Evolutionary conservation across 2,797 vertebrate species (phyloP), one percentile per base, ranked within the genome.

Genomic region (Chloroceryle inda): DNA sequence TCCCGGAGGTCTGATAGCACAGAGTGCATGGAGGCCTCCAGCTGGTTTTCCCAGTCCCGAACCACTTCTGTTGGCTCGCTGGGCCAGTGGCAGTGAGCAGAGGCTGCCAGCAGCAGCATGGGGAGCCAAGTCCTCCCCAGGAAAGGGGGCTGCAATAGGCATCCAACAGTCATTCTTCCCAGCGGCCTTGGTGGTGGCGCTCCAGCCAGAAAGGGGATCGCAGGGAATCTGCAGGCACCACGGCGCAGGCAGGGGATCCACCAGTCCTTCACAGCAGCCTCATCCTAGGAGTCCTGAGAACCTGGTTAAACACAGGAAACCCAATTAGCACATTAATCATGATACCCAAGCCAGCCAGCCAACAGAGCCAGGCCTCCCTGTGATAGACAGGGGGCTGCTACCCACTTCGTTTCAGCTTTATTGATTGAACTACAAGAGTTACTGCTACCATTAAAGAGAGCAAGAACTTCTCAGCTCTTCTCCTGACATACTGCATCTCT

Each of bases 1-100:
- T 99, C 99, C 24, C 97, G 98, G 33, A 99, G 97, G 55, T 99
- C 98, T 0, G 97, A 98, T 3, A 99, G 98, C 85, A 99, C 95
- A 0, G 99, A 99, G 96, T 98, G 98, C 99, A 99, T 99, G 94
- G 99, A 99, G 29, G 99, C 99, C 97, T 99, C 99, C 21, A 99
- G 98, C 95, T 99, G 98, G 79, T 98, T 96, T 74, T 99, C 98
- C 98, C 99, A 96, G 96, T 98, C 98, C n/a, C 97, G 98, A 90
- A 98, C 68, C 31, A 98, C 96, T 87, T 99, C 99, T 33, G 98
- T 90, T 0, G 98, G 97, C 40, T 98, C 98, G 11, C 98, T 98
- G 62, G 98, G 97, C 98, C 98, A 98, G 88, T 90, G 97, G 62
- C 96, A 98, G 68, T 92, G 94, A 42, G 96, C 97, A 18, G 98